phyloP scores from a whole-genome alignment of 2,888 invertebrate genomes.

The Hirtodrosophila cameraria region DNA sequence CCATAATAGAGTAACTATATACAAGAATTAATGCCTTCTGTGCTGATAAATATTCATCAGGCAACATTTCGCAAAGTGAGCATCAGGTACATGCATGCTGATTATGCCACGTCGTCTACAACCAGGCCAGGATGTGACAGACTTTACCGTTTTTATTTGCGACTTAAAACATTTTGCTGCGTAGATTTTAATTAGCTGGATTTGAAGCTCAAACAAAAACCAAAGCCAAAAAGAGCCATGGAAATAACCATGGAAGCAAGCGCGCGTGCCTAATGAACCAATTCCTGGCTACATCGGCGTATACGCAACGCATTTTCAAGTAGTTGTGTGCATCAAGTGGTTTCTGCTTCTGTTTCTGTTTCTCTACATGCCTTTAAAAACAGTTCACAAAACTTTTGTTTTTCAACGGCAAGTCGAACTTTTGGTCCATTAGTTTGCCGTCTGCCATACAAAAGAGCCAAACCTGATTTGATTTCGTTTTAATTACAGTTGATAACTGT shows the following conservation, averaged over 20 bases:
- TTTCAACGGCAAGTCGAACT: neutral
- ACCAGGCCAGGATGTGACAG: slow-evolving; percentile 9
- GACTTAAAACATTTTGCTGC: slow-evolving; percentile 59
- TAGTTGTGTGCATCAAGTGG: slow-evolving; percentile 56
- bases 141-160: slow-evolving; percentile 43
- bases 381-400: slow-evolving; percentile 18
- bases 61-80: neutral
- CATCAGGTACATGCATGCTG: slow-evolving; percentile 46
- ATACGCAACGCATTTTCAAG: slow-evolving; percentile 43
- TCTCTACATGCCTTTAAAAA: slow-evolving; percentile 27
- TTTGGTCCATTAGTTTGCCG: slow-evolving; percentile 23
- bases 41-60: slow-evolving; percentile 60
- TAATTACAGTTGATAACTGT: slow-evolving; percentile 42
- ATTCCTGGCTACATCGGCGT: slow-evolving; percentile 36
- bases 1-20: slow-evolving; percentile 12
- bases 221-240: slow-evolving; percentile 14
- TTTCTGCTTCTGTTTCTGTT: slow-evolving; percentile 31
- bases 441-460: slow-evolving; percentile 24
- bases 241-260: slow-evolving; percentile 6
- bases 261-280: slow-evolving; percentile 69
- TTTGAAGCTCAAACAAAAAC: slow-evolving; percentile 64
- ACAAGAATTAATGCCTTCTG: slow-evolving; percentile 40
- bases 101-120: slow-evolving; percentile 43
- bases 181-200: slow-evolving; percentile 76
- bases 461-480: slow-evolving; percentile 42